phyloP scores from a whole-genome alignment of 2,888 invertebrate genomes.

The Mystacides longicornis region DNA sequence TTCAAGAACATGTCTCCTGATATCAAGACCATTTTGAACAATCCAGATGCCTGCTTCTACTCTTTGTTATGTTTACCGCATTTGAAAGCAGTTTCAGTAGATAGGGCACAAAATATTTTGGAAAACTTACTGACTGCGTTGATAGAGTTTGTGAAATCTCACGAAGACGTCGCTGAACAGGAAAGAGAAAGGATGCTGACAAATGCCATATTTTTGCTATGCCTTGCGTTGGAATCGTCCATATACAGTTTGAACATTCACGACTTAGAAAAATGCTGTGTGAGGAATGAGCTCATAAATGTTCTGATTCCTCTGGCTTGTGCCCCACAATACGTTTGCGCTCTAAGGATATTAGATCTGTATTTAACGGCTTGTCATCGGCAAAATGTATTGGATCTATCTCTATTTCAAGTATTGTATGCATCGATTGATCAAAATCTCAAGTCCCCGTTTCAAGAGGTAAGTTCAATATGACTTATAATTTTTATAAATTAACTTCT shows the following conservation, averaged over 20 bases:
- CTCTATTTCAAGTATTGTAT: conserved; percentile 44
- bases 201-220: conserved; percentile 45
- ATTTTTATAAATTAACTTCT: background rate
- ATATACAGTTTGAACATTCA: conserved; percentile 49
- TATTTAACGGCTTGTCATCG: conserved; percentile 45
- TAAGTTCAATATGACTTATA: conserved; percentile 34
- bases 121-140: conserved; percentile 37
- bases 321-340: conserved; percentile 41
- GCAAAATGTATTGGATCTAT: conserved; percentile 39
- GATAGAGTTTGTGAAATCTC: conserved; percentile 8
- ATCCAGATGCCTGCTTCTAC: conserved; percentile 42
- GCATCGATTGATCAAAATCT: conserved; percentile 53
- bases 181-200: conserved; percentile 8
- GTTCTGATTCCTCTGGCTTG: conserved; percentile 41
- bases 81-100: conserved; percentile 41
- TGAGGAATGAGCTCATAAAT: conserved; percentile 39
- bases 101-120: conserved; percentile 33
- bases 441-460: conserved; percentile 60
- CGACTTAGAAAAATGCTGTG: conserved; percentile 41
- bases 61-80: conserved; percentile 51
- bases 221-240: conserved; percentile 51
- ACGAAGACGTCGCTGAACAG: conserved; percentile 12
- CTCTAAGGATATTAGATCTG: conserved; percentile 50
- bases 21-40: conserved; percentile 36
- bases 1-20: conserved; percentile 33